Conservation (phyloP, 2,797 vertebrate genomes). For the Podargus strigoides region DNA sequence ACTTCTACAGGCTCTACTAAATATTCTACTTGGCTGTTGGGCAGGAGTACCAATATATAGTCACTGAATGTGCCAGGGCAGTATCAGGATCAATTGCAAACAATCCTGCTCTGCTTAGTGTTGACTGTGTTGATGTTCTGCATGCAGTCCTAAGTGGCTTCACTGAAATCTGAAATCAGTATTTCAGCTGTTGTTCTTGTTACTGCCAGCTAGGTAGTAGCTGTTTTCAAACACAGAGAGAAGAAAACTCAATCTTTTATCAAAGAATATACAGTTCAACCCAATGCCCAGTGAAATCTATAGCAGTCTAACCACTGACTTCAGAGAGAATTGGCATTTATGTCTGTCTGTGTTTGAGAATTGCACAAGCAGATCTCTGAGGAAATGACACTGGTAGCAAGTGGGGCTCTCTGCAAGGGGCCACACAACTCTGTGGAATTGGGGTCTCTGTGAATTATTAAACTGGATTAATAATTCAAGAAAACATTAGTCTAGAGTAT, state of each 20-base stretch:
- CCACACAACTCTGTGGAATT: background rate
- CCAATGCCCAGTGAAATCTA: background rate
- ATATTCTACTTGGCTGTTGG: background rate
- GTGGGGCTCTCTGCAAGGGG: background rate
- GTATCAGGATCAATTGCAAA: background rate
- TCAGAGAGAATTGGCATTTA: background rate
- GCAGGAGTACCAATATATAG: background rate
- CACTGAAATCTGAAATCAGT: background rate
- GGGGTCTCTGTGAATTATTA: slow-evolving; percentile 47
- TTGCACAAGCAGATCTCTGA: background rate
- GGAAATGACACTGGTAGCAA: background rate
- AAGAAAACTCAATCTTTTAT: background rate
- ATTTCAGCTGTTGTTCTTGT: background rate
- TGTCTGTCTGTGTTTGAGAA: background rate
- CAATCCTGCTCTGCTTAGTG: background rate
- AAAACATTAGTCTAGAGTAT: slow-evolving; percentile 26
- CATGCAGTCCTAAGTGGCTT: background rate
- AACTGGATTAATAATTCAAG: slow-evolving; percentile 42
- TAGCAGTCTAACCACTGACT: background rate
- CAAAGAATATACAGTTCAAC: background rate
- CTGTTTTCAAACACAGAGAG: background rate
- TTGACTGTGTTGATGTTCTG: background rate
- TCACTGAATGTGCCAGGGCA: background rate
- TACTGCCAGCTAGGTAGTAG: background rate
- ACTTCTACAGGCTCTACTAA: background rate